phyloP scores from a whole-genome alignment of 2,888 invertebrate species.

The Lordiphosa andalusiaca region DNA sequence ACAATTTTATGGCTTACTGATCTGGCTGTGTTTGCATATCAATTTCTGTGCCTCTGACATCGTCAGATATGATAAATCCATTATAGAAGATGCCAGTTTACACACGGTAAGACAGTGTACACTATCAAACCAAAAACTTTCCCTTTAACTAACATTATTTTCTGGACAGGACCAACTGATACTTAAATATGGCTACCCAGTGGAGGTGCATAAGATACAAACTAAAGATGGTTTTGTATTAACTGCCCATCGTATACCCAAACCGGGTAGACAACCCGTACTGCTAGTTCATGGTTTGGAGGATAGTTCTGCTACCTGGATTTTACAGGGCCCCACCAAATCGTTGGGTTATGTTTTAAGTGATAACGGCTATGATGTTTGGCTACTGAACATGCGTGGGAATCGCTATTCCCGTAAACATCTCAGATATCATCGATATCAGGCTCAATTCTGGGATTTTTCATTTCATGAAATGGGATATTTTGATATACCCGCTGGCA shows the following conservation, averaged over 20 bases:
- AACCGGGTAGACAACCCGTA: conserved; percentile 81
- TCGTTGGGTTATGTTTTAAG: conserved; percentile 83
- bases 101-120: conserved; percentile 24
- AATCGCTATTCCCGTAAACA: conserved; percentile 83
- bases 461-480: conserved; percentile 87
- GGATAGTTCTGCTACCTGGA: conserved; percentile 86
- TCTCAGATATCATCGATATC: conserved; percentile 81
- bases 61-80: conserved; percentile 2
- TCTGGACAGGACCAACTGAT: conserved; percentile 58
- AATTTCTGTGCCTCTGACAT: not conserved
- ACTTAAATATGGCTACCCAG: conserved; percentile 83
- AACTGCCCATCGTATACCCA: conserved; percentile 86
- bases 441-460: conserved; percentile 82
- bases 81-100: conserved; percentile 36
- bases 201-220: conserved; percentile 83
- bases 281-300: conserved; percentile 86
- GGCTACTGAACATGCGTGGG: conserved; percentile 85
- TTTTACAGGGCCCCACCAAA: conserved; percentile 85
- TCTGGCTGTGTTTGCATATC: conserved; percentile 13
- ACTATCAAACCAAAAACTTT: not conserved
- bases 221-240: conserved; percentile 90
- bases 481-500: conserved; percentile 85
- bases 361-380: conserved; percentile 82
- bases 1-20: not conserved
- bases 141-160: not conserved